Evolutionary conservation across 2,888 invertebrate genomes (phyloP), one percentile per base, ranked within the genome.

Genomic region (Tiliacea aurago): DNA sequence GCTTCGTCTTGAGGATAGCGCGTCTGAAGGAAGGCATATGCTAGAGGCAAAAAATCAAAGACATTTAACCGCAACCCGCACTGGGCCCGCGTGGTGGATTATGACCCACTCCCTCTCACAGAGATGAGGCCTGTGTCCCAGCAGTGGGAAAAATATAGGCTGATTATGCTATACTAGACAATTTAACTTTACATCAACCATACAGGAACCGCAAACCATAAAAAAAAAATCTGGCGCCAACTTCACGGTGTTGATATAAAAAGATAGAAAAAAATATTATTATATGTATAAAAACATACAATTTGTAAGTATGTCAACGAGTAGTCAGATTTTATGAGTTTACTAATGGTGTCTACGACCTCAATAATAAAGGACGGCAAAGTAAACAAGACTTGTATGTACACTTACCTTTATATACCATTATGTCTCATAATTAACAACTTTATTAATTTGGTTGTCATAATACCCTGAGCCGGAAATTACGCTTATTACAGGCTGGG

Each of bases 391-490:
- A 45, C 13, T 64, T 9, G 43, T 59, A 64, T 63, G 41, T 62
- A 45, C 41, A 76, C 28, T 76, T 56, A 63, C 56, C 33, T 70
- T 63, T 77, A 66, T 47, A 47, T 41, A 4, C 20, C 45, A 49
- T 6, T 37, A 43, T 58, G 45, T 45, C n/a, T 43, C 45, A 20
- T 72, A 53, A 53, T 10, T 49, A 13, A 37, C 7, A 67, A 63
- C 61, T 78, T 73, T 55, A 43, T 71, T 78, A 73, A 66, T 71
- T 43, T 77, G 13, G 47, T 45, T 33, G 9, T 43, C 28, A 20
- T 37, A 63, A 20, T 73, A 72, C 6, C 15, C 1, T 10, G 4
- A 51, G 23, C 0, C 45, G 15, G 59, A 43, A 18, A 37, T 33
- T 7, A 47, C 4, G 2, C 1, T 47, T 47, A 69, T 23, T 43